Base-by-base conservation (phyloP, 1,140 invertebrate genomes). In the Caerostris extrusa region DNA sequence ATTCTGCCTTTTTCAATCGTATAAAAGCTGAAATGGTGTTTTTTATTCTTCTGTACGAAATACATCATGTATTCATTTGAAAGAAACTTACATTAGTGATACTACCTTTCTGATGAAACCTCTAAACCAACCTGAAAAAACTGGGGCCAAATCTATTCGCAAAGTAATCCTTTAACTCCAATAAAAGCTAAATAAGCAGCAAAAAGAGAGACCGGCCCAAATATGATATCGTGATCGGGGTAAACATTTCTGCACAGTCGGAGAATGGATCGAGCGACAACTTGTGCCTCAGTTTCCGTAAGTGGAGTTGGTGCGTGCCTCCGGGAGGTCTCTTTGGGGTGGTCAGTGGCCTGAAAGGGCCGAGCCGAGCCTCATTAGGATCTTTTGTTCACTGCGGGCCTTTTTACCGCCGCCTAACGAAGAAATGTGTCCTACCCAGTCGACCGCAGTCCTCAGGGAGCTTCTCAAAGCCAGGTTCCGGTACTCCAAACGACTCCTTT, bases 321-420 rank as follows among this genome's bases (percentile, higher is more conserved):
- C 17, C 57, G 19, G n/a, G 90, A 85, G 69, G 82, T 55, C 61
- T 81, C 56, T 92, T n/a, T n/a, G 53, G 55, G 50, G 81, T n/a
- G 53, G 19, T 50, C 69, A 92, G 81, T 92, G 90, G 90, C 60
- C 90, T 34, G 90, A 92, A 92, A 92, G 53, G 81, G 19, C 58
- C 67, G 14, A 56, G 64, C 34, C 55, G 53, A 8, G 69, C 81
- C 90, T 92, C 90, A 92, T 92, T 92, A 92, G 90, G 90, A 57
- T 69, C 60, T 83, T 64, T 61, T 14, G 34, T 67, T 77, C 69
- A 53, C 60, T 55, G 50, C n/a, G 90, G 17, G 10, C 85, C 90
- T 92, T 92, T 92, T 92, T 92, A 85, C 71, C 50, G 81, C 55
- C 12, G 17, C 60, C 71, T 92, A 92, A 92, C 77, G 90, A 92